Evolutionary conservation across 2,113 vertebrate species (phyloP), one percentile per base, ranked within the genome.

Genomic region (Rhagologus leucostigma): DNA sequence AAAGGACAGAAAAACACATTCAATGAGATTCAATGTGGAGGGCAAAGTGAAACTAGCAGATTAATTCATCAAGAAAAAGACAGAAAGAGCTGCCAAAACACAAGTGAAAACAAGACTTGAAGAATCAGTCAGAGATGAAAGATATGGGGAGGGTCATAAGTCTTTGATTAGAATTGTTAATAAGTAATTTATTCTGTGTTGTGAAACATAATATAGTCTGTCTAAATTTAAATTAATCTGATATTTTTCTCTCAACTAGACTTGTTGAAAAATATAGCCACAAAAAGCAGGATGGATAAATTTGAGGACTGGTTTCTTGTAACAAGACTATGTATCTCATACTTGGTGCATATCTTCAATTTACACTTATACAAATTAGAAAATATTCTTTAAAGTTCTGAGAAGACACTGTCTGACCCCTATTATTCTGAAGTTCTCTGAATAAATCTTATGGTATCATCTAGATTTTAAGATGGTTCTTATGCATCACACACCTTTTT

Each of bases 121-220:
- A 16, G 60, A 93, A 82, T 91, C 70, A 85, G 32, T 79, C 59
- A 52, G 23, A 35, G 77, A 82, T 79, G 78, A 84, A 91, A 96
- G 86, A 69, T 33, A 35, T 29, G 52, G 53, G 60, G 56, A 79
- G 23, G 46, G 62, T 94, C 76, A 87, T 81, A 84, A 95, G 21
- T 87, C 30, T 83, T 88, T 82, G 83, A 93, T 82, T 80, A 77
- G 71, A 93, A 73, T 77, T 94, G 90, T 74, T 77, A 95, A 91
- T 88, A 91, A 55, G 18, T 55, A 64, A 82, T 95, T 71, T 90
- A 12, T 93, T 88, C 62, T 62, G 33, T 62, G 65, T 68, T 96
- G 60, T 93, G n/a, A 79, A 96, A 96, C 89, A 73, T 78, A 50
- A 10, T 92, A 57, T 79, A 94, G 91, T 94, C 89, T 96, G 18